Conservation (phyloP, 2,797 vertebrate species). For the Pogoniulus pusillus region DNA sequence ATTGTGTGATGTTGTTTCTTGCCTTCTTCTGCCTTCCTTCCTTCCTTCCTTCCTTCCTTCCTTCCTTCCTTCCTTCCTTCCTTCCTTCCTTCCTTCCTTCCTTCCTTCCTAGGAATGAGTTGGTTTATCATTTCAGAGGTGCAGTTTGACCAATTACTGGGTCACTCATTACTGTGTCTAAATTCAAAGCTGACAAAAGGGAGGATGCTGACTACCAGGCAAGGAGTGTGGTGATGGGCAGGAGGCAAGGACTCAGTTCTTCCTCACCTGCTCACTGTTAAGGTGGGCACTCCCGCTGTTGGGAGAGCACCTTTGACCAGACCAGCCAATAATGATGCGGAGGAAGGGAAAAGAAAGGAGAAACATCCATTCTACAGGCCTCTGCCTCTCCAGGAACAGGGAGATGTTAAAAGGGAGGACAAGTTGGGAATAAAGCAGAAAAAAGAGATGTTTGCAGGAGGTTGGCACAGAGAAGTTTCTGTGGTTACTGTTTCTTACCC, state of each 20-base stretch:
- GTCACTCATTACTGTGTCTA: not conserved
- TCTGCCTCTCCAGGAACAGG: not conserved
- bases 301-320: not conserved
- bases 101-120: not conserved
- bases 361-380: not conserved
- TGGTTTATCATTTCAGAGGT: not conserved
- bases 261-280: fast-evolving
- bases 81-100: not conserved
- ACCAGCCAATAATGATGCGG: not conserved
- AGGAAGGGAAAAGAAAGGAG: not conserved
- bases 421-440: not conserved
- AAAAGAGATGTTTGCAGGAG: not conserved
- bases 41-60: not conserved
- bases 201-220: not conserved
- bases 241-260: not conserved
- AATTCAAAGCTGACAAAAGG: not conserved
- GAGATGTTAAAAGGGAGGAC: not conserved
- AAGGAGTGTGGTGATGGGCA: fast-evolving
- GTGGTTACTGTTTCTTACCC: not conserved
- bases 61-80: not conserved
- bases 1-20: constrained; percentile 26
- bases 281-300: not conserved
- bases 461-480: not conserved
- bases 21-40: not conserved
- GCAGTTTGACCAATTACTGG: not conserved